Percentiles rank a stretch among this genome's conserved stretches.
These are phyloP conservation scores for Ophraella communa DNA, from an alignment of 2,888 invertebrate species.

Conservation along the genomic window DNA sequence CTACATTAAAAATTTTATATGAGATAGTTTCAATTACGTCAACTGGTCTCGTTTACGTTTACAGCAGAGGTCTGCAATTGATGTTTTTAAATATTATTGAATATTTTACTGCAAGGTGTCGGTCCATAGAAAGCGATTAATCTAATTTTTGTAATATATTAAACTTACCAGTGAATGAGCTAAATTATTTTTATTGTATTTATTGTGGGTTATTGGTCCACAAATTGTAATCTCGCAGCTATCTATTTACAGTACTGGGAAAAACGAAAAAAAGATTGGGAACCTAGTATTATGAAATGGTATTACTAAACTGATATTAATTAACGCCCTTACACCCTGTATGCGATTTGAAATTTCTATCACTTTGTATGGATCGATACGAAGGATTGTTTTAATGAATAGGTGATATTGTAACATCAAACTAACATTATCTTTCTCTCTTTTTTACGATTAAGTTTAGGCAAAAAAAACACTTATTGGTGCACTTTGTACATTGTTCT, in stretches of 20 bases:
- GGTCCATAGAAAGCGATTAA: background rate
- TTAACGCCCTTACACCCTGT: no score
- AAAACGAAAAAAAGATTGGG: no score
- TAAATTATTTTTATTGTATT: no score
- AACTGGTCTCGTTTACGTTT: constrained; percentile 10
- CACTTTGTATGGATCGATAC: background rate
- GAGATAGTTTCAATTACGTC: background rate
- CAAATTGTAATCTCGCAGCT: background rate
- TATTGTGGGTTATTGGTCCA: no score
- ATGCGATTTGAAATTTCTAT: no score
- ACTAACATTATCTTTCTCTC: background rate
- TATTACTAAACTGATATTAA: no score
- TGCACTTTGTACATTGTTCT: constrained; percentile 34
- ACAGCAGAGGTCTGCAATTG: constrained; percentile 1
- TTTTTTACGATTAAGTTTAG: constrained; percentile 16
- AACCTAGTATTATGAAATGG: no score
- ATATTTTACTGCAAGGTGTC: constrained; percentile 2
- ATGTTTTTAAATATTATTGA: constrained; percentile 8
- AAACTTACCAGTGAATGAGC: no score
- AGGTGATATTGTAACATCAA: constrained; percentile 13
- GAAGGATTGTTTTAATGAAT: background rate
- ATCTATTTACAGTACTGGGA: background rate
- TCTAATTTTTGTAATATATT: no score
- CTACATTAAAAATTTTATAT: background rate
- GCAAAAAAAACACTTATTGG: constrained; percentile 20